Evolutionary conservation across 2,888 invertebrate species (phyloP), one percentile per base, ranked within the genome.

Genomic region (Mesodorylaimus sp.): DNA sequence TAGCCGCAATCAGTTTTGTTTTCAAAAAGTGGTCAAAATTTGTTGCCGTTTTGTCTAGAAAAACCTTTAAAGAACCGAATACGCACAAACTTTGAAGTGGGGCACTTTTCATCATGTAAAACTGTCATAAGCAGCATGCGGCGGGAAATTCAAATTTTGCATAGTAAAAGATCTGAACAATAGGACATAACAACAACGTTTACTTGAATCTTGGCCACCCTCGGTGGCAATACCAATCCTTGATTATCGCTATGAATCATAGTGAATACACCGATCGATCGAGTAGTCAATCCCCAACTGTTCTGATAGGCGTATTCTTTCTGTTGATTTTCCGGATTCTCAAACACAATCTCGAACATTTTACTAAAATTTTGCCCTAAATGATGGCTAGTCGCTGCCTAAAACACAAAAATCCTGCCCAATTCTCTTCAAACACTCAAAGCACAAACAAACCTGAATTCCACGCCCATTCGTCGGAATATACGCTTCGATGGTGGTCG

Each of bases 311-410:
- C 89, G 65, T 77, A 73, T 37, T 60, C 50, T 54, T 69, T 85
- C 58, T 80, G 77, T 57, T 84, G 66, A 2, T 68, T 84, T 60
- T 83, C 83, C 0, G 88, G 88, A 66, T 93, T 84, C 67, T 95
- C 93, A 64, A 79, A 88, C 10, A 82, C 77, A 51, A 99, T 88
- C 59, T 95, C 89, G 70, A 97, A 97, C 91, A 99, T 99, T 72
- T 87, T 89, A 0, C 93, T 88, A 72, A 99, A 99, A 73, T 97
- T 99, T 71, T 97, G 95, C 0, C 97, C 97, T 50, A 99, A 72
- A 70, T 93, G 89, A 70, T 99, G 97, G 49, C 95, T 95, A 0
- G 97, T 99, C 0, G 82, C 97, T 2, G 91, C 95, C 75, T 81
- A 42, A 27, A 57, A 47, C 13, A 43, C 49, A 26, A 45, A 47